phyloP scores from a whole-genome alignment of 2,888 invertebrate genomes.

The Chydorus sphaericus region DNA sequence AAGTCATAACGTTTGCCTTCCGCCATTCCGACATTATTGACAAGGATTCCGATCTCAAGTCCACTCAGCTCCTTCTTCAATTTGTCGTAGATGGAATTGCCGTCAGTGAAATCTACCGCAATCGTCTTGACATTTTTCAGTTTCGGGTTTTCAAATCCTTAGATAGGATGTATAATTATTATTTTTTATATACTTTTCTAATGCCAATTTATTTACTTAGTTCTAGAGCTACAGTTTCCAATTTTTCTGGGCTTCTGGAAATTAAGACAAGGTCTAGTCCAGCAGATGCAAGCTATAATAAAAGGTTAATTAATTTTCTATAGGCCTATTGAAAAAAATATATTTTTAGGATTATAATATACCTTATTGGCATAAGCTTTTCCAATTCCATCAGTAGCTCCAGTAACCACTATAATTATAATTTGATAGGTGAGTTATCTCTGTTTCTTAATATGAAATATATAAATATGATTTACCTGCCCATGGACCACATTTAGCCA shows the following conservation, averaged over 20 bases:
- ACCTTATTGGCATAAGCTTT: constrained; percentile 14
- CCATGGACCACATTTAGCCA: no score
- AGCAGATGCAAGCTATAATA: neutral
- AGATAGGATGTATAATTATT: no score
- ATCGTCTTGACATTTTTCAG: constrained; percentile 40
- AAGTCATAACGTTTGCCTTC: constrained; percentile 25
- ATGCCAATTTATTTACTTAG: constrained; percentile 3
- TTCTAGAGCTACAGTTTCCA: neutral
- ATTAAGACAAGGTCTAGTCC: constrained; percentile 4
- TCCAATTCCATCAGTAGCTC: constrained; percentile 13
- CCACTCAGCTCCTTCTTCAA: neutral
- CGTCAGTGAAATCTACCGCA: neutral
- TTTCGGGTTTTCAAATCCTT: no score
- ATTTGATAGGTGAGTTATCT: no score
- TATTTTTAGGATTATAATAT: no score
- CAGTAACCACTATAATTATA: constrained; percentile 11
- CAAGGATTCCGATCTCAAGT: neutral
- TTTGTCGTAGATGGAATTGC: neutral
- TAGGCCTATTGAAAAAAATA: neutral
- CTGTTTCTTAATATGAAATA: no score
- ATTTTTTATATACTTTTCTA: no score
- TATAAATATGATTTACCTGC: no score
- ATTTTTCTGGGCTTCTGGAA: neutral
- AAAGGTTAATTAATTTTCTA: neutral
- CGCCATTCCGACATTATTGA: neutral